Percentiles rank a stretch among this genome's conserved stretches.
Evolutionary conservation across 2,113 vertebrate genomes (phyloP).

Genomic region (Labrus mixtus): DNA sequence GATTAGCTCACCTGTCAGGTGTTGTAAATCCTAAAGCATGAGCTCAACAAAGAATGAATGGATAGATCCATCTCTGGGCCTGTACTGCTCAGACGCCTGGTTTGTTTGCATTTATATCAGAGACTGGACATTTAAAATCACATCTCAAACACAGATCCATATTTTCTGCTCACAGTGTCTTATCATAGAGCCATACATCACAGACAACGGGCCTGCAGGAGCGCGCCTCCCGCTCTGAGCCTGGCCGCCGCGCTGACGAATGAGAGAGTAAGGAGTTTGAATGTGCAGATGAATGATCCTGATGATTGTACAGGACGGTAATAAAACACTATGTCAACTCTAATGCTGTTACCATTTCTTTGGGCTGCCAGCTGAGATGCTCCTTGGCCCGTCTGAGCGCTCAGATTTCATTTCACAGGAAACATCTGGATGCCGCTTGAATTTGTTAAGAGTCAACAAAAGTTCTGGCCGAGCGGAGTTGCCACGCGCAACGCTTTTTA

Average conservation of each 20-base stretch:
- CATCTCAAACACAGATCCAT: constrained; percentile 47
- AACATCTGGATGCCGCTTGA: constrained; percentile 49
- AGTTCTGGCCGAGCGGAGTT: constrained; percentile 12
- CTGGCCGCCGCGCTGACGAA: constrained; percentile 66
- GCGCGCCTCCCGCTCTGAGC: neutral
- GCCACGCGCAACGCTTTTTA: neutral
- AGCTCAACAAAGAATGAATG: constrained; percentile 10
- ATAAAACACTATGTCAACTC: constrained; percentile 77
- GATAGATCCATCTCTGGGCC: neutral
- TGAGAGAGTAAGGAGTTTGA: constrained; percentile 72
- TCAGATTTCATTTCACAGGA: constrained; percentile 47
- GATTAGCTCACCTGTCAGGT: constrained; percentile 4
- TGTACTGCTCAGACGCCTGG: constrained; percentile 8
- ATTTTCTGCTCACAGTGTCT: constrained; percentile 28
- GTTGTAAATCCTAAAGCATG: constrained; percentile 19
- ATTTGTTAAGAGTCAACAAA: constrained; percentile 28
- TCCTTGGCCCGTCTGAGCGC: constrained; percentile 41
- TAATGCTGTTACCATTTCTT: constrained; percentile 57
- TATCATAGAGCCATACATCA: constrained; percentile 59
- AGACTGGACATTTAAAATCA: constrained; percentile 49
- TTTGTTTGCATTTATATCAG: constrained; percentile 39
- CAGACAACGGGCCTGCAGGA: constrained; percentile 36
- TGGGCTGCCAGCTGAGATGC: constrained; percentile 47
- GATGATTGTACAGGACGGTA: constrained; percentile 69
- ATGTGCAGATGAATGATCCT: constrained; percentile 77